phyloP scores from a whole-genome alignment of 1,140 invertebrate species.

The Drosophila pectinifera region DNA sequence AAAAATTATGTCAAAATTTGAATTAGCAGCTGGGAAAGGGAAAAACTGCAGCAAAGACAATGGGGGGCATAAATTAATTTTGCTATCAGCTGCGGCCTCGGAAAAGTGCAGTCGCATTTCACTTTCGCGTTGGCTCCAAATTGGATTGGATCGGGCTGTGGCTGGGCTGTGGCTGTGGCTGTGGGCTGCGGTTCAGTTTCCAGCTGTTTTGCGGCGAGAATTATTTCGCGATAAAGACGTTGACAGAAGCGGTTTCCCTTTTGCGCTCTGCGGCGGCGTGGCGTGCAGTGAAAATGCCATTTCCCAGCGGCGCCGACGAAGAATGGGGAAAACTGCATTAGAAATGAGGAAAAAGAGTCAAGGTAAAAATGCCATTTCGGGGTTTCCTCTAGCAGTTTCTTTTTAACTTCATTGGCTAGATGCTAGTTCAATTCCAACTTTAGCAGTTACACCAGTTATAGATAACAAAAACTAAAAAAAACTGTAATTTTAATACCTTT shows the following conservation, averaged over 20 bases:
- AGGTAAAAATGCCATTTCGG: slow-evolving; percentile 37
- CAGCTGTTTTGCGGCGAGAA: slow-evolving; percentile 56
- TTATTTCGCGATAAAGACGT: slow-evolving; percentile 50
- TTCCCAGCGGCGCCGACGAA: slow-evolving; percentile 37
- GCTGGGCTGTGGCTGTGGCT: neutral
- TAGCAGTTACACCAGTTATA: neutral
- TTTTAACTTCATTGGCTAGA: neutral
- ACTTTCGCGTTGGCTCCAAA: slow-evolving; percentile 58
- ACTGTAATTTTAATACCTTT: no score
- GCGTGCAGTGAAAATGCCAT: slow-evolving; percentile 64
- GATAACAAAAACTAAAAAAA: no score
- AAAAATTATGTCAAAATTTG: slow-evolving; percentile 82
- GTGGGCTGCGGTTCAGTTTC: slow-evolving; percentile 39
- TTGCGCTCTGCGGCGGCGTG: slow-evolving; percentile 36
- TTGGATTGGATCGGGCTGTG: slow-evolving; percentile 10
- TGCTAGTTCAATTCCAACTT: neutral
- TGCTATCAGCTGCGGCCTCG: slow-evolving; percentile 55
- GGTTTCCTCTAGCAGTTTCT: slow-evolving; percentile 8
- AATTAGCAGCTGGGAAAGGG: slow-evolving; percentile 63
- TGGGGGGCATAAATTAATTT: slow-evolving; percentile 72
- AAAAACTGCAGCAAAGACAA: slow-evolving; percentile 55
- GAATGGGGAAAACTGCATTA: slow-evolving; percentile 58
- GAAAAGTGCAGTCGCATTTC: slow-evolving; percentile 67
- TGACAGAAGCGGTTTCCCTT: slow-evolving; percentile 50
- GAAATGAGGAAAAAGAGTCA: slow-evolving; percentile 55